Evolutionary conservation across 1,140 invertebrate genomes (phyloP), one percentile per base, ranked within the genome.

Genomic region (Apis laboriosa): DNA sequence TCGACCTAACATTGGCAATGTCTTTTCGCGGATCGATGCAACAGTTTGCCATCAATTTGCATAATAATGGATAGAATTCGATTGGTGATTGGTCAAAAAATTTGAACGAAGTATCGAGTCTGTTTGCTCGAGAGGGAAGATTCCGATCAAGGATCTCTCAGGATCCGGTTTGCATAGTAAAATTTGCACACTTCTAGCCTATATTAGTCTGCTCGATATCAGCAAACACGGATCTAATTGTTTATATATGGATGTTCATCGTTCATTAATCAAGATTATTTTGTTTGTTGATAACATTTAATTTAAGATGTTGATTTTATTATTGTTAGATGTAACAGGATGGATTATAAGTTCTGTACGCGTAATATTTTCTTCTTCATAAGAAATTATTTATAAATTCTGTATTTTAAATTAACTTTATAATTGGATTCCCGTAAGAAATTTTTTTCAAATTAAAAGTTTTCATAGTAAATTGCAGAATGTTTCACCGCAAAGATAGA

Each of bases 1-100:
- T 49, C 28, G 28, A 12, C 21, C 11, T 7, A 24, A 49, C 21
- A 21, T 53, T 11, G 13, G 4, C 12, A 15, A 28, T 13, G 28
- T 58, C 43, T 66, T 81, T 13, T 21, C 17, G 53, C 24, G 63
- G 2, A 12, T 28, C 43, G 21, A 43, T 13, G 79, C 79, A 81
- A 81, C 72, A 81, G 79, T 81, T 81, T 81, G 79, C 79, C 15
- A 68, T 67, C 43, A 63, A 76, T 81, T 81, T 81, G 55, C 63
- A 81, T 43, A 81, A 76, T 11, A 55, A 63, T 15, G 1, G 19
- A n/a, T 1, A 1, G 17, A 1, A 66, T 21, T 13, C 34, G n/a
- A 24, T 24, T 76, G 79, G 79, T 43, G 55, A 15, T 60, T 58
- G n/a, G 79, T 63, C 79, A 81, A 81, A 81, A 56, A 76, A 43